Evolutionary conservation across 2,888 invertebrate species (phyloP).

Genomic region (Druceiella hillmani): DNA sequence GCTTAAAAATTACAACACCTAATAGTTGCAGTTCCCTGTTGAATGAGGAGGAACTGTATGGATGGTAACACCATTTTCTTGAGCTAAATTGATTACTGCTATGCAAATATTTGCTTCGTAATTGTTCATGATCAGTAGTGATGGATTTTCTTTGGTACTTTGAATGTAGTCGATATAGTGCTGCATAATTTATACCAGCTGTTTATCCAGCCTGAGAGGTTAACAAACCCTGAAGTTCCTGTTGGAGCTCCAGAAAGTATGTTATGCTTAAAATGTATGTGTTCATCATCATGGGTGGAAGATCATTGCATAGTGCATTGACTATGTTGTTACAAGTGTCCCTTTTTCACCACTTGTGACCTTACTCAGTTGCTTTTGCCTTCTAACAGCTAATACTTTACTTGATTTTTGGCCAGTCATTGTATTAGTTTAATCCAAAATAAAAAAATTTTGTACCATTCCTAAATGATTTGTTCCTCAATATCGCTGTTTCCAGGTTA

Average conservation of each 20-base stretch:
- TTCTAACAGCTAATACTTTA: conserved; percentile 29
- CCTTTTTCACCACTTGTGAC: conserved; percentile 28
- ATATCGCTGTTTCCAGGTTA: conserved; percentile 14
- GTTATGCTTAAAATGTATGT: conserved; percentile 20
- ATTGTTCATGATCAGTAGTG: conserved; percentile 29
- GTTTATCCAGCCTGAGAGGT: conserved; percentile 31
- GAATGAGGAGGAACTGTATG: conserved; percentile 34
- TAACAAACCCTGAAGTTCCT: conserved; percentile 31
- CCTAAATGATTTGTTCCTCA: conserved; percentile 18
- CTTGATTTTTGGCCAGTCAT: conserved; percentile 29
- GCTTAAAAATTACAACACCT: conserved; percentile 22
- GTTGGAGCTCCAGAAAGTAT: conserved; percentile 30
- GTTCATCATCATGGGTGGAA: conserved; percentile 25
- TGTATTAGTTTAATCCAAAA: conserved; percentile 31
- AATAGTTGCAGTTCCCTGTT: conserved; percentile 33
- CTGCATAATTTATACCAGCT: conserved; percentile 27
- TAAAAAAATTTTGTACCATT: conserved; percentile 29
- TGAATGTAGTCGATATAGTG: conserved; percentile 29
- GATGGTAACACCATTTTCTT: conserved; percentile 32
- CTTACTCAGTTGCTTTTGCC: conserved; percentile 25
- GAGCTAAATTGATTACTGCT: conserved; percentile 26
- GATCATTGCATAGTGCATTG: conserved; percentile 20
- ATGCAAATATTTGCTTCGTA: conserved; percentile 42
- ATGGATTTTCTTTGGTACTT: conserved; percentile 26
- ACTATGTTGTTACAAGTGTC: conserved; percentile 23